Percentiles rank a stretch among this genome's conserved stretches.
These are phyloP conservation scores for Phasia obesa DNA, from an alignment of 2,888 invertebrate genomes.

Conservation along the genomic window DNA sequence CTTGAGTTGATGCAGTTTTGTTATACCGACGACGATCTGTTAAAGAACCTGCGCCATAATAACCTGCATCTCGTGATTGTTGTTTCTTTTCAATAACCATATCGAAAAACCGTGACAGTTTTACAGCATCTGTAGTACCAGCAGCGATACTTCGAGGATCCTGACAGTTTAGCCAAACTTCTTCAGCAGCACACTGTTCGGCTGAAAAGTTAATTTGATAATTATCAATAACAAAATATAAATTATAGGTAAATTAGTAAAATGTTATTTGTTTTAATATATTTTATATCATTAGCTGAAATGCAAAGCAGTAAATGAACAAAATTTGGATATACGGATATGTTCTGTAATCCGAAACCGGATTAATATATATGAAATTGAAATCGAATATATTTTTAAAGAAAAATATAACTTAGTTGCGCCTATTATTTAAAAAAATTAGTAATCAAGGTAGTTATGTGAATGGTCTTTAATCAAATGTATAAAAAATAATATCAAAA, in stretches of 20 bases:
- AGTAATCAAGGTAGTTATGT: too few species aligned
- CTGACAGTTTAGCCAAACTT: constrained; percentile 92
- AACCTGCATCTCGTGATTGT: constrained; percentile 74
- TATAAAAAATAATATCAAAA: too few species aligned
- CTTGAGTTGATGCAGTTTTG: constrained; percentile 45
- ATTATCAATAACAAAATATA: not conserved
- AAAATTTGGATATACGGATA: too few species aligned
- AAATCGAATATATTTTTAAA: too few species aligned
- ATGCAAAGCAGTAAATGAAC: too few species aligned
- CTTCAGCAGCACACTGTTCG: constrained; percentile 96
- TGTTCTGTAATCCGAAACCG: too few species aligned
- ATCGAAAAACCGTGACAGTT: constrained; percentile 96
- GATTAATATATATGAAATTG: too few species aligned
- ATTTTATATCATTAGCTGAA: not conserved
- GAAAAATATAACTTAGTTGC: too few species aligned
- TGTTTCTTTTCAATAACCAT: constrained; percentile 85
- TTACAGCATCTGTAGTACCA: constrained; percentile 96
- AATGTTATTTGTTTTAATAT: not conserved
- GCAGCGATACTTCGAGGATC: constrained; percentile 93
- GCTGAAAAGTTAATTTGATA: constrained; percentile 84
- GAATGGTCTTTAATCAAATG: too few species aligned
- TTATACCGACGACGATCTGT: constrained; percentile 68
- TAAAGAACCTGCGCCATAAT: constrained; percentile 66
- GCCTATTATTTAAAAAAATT: too few species aligned
- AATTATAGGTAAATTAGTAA: not conserved